Conservation (phyloP, 2,888 invertebrate genomes). For the Tolmerus cingulatus region DNA sequence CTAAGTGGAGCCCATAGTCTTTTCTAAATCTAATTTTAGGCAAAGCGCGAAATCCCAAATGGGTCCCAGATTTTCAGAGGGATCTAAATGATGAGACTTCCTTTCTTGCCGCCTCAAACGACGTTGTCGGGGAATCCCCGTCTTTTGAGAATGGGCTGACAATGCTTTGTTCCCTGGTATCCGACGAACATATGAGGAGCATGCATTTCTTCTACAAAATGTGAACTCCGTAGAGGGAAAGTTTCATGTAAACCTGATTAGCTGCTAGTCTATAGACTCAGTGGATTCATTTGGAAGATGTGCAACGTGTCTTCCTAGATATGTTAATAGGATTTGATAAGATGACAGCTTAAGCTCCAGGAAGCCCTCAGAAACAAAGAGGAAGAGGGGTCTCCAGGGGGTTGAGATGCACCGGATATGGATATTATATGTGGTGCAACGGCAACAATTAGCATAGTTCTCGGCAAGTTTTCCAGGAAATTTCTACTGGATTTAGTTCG, state of each 20-base stretch:
- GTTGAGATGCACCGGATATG: background rate
- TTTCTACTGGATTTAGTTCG: background rate
- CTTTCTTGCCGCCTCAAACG: background rate
- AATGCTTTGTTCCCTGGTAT: background rate
- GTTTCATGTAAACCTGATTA: background rate
- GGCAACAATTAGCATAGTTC: background rate
- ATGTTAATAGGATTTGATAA: background rate
- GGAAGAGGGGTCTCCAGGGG: background rate
- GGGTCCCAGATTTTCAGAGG: background rate
- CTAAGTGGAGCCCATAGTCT: background rate
- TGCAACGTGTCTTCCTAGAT: background rate
- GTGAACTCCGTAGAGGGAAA: background rate
- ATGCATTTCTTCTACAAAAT: background rate
- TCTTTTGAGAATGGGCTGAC: too few relatives aligned
- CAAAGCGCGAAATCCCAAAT: background rate
- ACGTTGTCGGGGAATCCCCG: background rate
- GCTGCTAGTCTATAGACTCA: background rate
- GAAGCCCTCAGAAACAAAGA: background rate
- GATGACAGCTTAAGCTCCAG: background rate
- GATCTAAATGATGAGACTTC: background rate
- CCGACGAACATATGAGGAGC: background rate
- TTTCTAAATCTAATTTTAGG: background rate
- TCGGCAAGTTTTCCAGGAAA: background rate
- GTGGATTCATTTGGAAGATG: background rate
- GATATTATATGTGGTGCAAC: background rate